Base-by-base conservation (phyloP, 2,797 vertebrate species). In the Huso huso region DNA sequence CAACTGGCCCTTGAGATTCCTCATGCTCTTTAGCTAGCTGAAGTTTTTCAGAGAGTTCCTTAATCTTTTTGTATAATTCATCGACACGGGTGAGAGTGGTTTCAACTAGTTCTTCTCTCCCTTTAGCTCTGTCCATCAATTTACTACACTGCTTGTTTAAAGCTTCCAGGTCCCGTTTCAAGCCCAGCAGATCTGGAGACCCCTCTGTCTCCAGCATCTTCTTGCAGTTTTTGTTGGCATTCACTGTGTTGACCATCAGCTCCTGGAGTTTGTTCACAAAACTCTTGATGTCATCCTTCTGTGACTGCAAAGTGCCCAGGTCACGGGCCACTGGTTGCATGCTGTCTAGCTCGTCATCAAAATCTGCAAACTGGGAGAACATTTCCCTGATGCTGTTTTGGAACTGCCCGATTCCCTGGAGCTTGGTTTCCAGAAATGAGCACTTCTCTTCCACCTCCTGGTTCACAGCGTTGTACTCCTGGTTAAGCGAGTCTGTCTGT, bases 111-210 rank as follows among this genome's bases (percentile, higher is more conserved):
- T 90, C 86, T 70, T 91, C 88, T 72, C 96, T 87, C 66, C 87
- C 75, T 69, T 84, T 93, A 23, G 94, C 94, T 75, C 97, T 79
- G 81, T 99, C 97, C 69, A 93, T 73, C 62, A 99, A 84, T 78
- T 99, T 99, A 37, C 93, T 92, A 71, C 95, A 96, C 68, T 98
- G 96, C 71, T 98, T 99, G 74, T 87, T 95, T 74, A 99, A 82
- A 69, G 95, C 87, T 61, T 97, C 94, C 76, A 98, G 83, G 74
- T 99, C 96, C 78, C 95, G 91, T 76, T 93, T 98, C 76, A 97
- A 86, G 64, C 94, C 95, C 12, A 92, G 57, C 6, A 99, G 89
- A 80, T 99, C 96, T 18, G 95, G 95, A 52, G 95, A 98, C 6
- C 87, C 83, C 74, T 95, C 93, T 0, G 90, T 90, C 76, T 93